Evolutionary conservation across 1,140 invertebrate species (phyloP).

Genomic region (Aplysia californica): DNA sequence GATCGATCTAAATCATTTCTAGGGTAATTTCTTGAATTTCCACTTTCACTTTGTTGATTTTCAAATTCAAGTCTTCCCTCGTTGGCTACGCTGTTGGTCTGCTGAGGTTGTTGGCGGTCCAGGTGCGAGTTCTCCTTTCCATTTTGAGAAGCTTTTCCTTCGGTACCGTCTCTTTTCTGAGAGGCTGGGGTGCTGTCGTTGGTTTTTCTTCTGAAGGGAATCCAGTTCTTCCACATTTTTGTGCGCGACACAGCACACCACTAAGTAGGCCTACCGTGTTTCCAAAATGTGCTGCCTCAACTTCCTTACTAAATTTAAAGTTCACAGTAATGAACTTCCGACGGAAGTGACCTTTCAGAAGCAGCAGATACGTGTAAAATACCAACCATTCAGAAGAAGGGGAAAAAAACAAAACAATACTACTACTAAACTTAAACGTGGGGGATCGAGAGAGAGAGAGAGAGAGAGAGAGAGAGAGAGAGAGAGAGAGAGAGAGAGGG

Average conservation of each 20-base stretch:
- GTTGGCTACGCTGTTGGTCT: neutral
- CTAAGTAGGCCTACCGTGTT: neutral
- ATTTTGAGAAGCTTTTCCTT: neutral
- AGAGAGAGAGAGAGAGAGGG: no score
- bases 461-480: no score
- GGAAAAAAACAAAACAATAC: neutral
- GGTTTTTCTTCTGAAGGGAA: neutral
- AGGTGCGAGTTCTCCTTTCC: neutral
- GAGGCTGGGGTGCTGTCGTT: neutral
- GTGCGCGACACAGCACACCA: neutral
- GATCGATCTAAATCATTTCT: neutral
- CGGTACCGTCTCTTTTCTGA: neutral
- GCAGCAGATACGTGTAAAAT: neutral
- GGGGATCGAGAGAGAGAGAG: no score
- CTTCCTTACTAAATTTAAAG: neutral
- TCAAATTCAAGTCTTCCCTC: neutral
- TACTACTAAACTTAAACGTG: no score
- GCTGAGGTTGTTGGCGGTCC: neutral
- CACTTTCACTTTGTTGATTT: neutral
- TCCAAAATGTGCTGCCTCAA: neutral
- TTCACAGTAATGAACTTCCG: conserved; percentile 4
- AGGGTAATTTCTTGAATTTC: neutral
- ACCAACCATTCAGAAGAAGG: neutral
- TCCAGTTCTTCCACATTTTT: conserved; percentile 16
- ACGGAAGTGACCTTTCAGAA: neutral